Evolutionary conservation across 2,888 invertebrate species (phyloP), one percentile per base, ranked within the genome.

Genomic region (Disparrhopalites patrizii): DNA sequence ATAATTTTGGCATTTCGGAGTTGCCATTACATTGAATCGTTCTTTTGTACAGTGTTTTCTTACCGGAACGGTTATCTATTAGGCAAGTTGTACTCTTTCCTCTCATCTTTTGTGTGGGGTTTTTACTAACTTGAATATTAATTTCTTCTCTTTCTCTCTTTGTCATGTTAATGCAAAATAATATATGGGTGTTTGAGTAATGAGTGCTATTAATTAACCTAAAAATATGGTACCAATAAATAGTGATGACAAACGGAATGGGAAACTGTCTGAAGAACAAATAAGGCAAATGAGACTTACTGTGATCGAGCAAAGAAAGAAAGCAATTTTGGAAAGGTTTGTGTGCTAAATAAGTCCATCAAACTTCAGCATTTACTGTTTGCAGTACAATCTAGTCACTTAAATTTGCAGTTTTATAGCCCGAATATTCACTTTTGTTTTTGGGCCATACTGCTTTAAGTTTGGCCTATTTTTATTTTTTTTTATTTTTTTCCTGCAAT

Each of bases 301-400:
- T 81, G 89, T 89, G 78, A 85, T 86, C 81, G 86, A 85, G 79
- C 89, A 89, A 81, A 84, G 88, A 78, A 85, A 86, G 81, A 89
- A 89, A 82, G 88, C 87, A 77, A 88, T 88, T 81, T 87, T 88
- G 81, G 89, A 89, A 84, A 89, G 88, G 89, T 89, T 86, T 56
- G 71, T 74, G 31, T 27, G 25, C 43, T 58, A 18, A 40, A 28
- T 43, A 13, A 23, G 7, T 36, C 10, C 15, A 23, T 52, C 52
- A 52, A 28, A 13, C 10, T 13, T 27, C 52, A 20, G 10, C 52
- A 52, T 20, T 43, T 15, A 43, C 20, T 15, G 5, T 43, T 43
- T 43, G 5, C 20, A 20, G 43, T 18, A 43, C 5, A 43, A 10
- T 43, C 15, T 7, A 50, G 18, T 8, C 27, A 25, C 54, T 56